Evolutionary conservation across 2,113 vertebrate genomes (phyloP).

Genomic region (Pollachius pollachius): DNA sequence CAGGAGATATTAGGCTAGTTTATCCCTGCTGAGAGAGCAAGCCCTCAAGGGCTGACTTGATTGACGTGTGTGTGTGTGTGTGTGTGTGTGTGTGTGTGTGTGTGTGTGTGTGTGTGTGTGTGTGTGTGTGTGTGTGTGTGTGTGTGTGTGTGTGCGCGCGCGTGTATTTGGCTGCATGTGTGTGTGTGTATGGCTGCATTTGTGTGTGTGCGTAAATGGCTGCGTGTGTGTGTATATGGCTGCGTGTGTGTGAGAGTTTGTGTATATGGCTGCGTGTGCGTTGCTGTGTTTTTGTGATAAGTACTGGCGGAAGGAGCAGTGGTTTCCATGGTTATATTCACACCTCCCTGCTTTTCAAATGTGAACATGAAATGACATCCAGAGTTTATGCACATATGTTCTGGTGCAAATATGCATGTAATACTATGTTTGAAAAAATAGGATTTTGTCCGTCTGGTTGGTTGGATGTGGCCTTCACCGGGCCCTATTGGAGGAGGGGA

Average conservation of each 20-base stretch:
- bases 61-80: constrained; percentile 17
- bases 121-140: neutral
- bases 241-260: constrained; percentile 10
- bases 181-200: neutral
- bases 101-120: neutral
- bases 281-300: neutral
- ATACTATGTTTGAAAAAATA: no score
- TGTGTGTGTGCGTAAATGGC: neutral
- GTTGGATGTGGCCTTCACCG: no score
- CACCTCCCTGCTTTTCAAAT: neutral
- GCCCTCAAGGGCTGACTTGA: constrained; percentile 20
- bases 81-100: neutral
- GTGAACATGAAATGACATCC: neutral
- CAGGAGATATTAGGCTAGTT: constrained; percentile 31
- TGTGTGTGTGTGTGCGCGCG: neutral
- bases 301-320: neutral
- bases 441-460: no score
- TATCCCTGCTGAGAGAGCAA: constrained; percentile 16
- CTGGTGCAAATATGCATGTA: neutral
- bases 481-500: no score
- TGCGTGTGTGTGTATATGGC: neutral
- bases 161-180: neutral
- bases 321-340: no score
- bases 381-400: neutral
- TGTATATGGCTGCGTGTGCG: neutral